These are phyloP conservation scores for Arrhamphus sclerolepis DNA, from an alignment of 2,797 vertebrate species.

Conservation along the genomic window DNA sequence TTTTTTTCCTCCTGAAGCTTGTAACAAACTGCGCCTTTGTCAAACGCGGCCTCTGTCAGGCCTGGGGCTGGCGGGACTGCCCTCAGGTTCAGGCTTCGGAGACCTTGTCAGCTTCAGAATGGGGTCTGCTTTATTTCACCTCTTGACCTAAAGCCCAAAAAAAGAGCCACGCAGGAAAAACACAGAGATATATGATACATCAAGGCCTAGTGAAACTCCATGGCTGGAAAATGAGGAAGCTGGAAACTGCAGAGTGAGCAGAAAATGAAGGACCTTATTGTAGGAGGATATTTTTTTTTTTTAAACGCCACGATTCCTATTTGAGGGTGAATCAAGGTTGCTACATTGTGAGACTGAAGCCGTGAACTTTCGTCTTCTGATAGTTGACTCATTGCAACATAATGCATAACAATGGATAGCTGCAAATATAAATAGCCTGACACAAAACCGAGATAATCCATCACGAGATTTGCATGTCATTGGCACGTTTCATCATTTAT, in stretches of 20 bases:
- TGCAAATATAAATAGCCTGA: constrained; percentile 15
- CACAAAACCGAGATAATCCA: constrained; percentile 13
- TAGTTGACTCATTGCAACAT: constrained; percentile 21
- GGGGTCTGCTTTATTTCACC: constrained; percentile 85
- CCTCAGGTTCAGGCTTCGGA: constrained; percentile 80
- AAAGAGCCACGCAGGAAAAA: constrained; percentile 83
- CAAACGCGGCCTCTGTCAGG: constrained; percentile 75
- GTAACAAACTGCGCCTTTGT: constrained; percentile 86
- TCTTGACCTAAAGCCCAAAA: constrained; percentile 79
- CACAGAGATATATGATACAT: constrained; percentile 84
- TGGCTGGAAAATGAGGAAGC: constrained; percentile 72
- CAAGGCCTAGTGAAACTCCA: constrained; percentile 73
- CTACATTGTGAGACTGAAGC: constrained; percentile 30
- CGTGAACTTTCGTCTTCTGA: constrained; percentile 29
- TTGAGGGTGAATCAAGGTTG: constrained; percentile 54
- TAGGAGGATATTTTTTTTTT: constrained; percentile 36
- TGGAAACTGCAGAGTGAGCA: constrained; percentile 77
- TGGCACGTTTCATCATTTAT: constrained; percentile 49
- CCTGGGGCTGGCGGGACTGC: constrained; percentile 66
- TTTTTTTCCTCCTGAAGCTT: constrained; percentile 50
- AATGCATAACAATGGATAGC: background rate
- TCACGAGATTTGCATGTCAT: constrained; percentile 51
- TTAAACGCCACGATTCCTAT: constrained; percentile 50
- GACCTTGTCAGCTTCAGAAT: constrained; percentile 83
- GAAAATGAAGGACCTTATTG: constrained; percentile 78